Evolutionary conservation across 2,113 vertebrate genomes (phyloP).

Genomic region (Nesogale talazaci): DNA sequence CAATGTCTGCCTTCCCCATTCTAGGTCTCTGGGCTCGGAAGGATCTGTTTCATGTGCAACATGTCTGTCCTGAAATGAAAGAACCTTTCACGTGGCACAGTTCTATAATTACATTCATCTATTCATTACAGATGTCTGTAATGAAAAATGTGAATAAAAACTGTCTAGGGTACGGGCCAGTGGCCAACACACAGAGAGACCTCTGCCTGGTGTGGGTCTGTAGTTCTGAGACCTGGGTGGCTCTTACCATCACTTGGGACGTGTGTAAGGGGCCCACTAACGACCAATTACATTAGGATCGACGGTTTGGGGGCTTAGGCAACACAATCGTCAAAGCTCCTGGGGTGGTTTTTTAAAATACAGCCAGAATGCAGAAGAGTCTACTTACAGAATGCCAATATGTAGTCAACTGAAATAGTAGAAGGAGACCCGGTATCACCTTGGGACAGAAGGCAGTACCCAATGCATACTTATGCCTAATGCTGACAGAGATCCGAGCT

Average conservation of each 20-base stretch:
- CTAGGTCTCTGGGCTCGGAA: conserved; percentile 62
- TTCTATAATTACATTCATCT: too few relatives aligned
- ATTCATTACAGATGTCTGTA: conserved; percentile 65
- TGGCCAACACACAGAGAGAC: not conserved
- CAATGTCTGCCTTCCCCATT: conserved; percentile 67
- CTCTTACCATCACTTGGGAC: not conserved
- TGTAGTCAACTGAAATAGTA: not conserved
- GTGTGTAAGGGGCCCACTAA: not conserved
- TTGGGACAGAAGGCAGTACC: not conserved
- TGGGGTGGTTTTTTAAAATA: conserved; percentile 38
- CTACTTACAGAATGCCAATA: not conserved
- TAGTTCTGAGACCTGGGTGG: not conserved
- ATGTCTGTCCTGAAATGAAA: conserved; percentile 66
- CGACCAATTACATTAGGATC: not conserved
- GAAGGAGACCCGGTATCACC: not conserved
- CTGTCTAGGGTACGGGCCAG: conserved; percentile 22
- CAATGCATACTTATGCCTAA: not conserved
- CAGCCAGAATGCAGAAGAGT: conserved; percentile 28
- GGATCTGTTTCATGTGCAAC: conserved; percentile 56
- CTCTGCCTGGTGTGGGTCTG: not conserved
- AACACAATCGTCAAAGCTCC: conserved; percentile 26
- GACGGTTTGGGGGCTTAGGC: not conserved
- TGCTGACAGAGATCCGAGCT: not conserved
- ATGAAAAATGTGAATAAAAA: conserved; percentile 62
- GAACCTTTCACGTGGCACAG: conserved; percentile 24